Conservation (phyloP, 2,797 vertebrate species). For the Trematomus bernacchii region DNA sequence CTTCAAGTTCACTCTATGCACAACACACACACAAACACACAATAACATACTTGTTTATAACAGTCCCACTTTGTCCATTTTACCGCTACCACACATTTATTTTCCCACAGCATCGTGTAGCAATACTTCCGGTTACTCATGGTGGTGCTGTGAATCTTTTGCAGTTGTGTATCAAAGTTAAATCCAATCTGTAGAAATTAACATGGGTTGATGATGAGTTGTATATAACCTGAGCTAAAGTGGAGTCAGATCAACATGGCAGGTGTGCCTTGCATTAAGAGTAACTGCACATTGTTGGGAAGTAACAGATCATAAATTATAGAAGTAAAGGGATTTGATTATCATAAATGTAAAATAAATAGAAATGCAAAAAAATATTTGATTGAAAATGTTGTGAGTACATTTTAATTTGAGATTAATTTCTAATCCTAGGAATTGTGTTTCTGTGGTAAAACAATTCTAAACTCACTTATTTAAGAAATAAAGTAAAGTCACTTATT, state of each 20-base stretch:
- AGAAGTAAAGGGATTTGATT: neutral
- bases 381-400: neutral
- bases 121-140: constrained; percentile 40
- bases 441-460: neutral
- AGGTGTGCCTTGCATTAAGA: constrained; percentile 10
- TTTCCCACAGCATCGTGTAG: constrained; percentile 65
- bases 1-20: constrained; percentile 30
- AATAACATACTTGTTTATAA: constrained; percentile 19
- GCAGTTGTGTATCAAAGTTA: constrained; percentile 16
- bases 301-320: neutral
- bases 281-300: constrained; percentile 18
- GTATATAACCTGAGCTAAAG: constrained; percentile 23
- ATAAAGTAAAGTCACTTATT: neutral
- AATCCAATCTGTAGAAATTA: constrained; percentile 11
- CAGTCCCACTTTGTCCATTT: constrained; percentile 30
- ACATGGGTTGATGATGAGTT: constrained; percentile 18
- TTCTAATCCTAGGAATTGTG: neutral
- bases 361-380: neutral
- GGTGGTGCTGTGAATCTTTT: constrained; percentile 47
- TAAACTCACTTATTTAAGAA: neutral
- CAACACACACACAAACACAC: constrained; percentile 39
- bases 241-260: constrained; percentile 20
- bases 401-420: neutral
- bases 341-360: neutral
- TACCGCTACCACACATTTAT: constrained; percentile 29